Base-by-base conservation (phyloP, 2,797 vertebrate species). In the Falco columbarius region DNA sequence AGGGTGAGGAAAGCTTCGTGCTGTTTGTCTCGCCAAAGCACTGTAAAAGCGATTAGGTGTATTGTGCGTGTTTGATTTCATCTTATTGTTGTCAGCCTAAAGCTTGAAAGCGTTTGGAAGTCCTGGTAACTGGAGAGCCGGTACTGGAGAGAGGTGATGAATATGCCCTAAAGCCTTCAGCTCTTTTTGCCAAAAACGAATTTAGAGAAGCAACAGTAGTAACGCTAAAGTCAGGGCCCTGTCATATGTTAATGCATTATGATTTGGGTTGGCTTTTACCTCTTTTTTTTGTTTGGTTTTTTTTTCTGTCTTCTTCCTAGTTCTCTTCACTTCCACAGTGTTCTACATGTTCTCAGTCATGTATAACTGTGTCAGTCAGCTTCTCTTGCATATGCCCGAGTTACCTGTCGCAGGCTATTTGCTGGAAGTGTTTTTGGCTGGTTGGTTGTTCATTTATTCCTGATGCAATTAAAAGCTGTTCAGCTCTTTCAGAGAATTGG, bases 311-410 rank as follows among this genome's bases (percentile, higher is more conserved):
- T 51, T 23, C 27, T 5, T 9, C 16, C 19, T 1, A 5, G 4
- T 26, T 59, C 26, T 40, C 29, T 71, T 85, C 2, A 1, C 6
- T 71, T 92, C 14, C 17, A 9, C 3, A 1, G 6, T 12, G 36
- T 8, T 59, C 32, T 76, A 0, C 51, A 9, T 22, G 16, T 36
- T 10, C 14, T 63, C 12, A 11, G 18, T 63, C 26, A 2, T 34
- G 34, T 73, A 0, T 20, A 77, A 9, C 14, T 14, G 40, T 32
- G 38, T 42, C 70, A 9, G 11, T 11, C 34, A 4, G 26, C 30
- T 70, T 1, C 0, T 36, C 26, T 21, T 44, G 4, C 2, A 1
- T 36, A 22, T 18, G 36, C 6, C 1, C 1, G 3, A 49, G 36
- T 46, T 80, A 10, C 10, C 11, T 42, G 14, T 29, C 36, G 58